Base-by-base conservation (phyloP, 1,140 invertebrate species). In the Ostrea edulis region DNA sequence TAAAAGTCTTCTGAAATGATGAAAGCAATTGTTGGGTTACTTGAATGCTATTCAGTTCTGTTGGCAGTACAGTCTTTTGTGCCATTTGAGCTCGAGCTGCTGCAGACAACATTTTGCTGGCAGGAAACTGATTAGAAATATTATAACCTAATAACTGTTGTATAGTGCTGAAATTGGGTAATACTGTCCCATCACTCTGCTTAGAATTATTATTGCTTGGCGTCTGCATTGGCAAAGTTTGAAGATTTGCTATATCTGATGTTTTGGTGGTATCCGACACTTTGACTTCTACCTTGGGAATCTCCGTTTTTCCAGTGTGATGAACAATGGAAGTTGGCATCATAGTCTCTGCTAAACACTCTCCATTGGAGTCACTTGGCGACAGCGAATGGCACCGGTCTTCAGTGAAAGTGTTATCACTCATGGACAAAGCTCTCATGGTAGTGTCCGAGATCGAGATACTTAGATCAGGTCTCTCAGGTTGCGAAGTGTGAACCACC, bases 31-130 rank as follows among this genome's bases (percentile, higher is more conserved):
- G 82, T 20, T 52, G 82, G 52, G 82, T 83, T 9, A 83, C 52
- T 54, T 83, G 82, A 83, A 83, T 22, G 17, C 20, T 85, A 20
- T n/a, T 54, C 12, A 85, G 20, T 20, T 35, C 53, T 29, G 86
- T 9, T 71, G 65, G 14, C 83, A 84, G 58, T 84, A 87, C 53
- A 82, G 77, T 29, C 68, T 92, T 91, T 83, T 92, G 91, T 77
- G 88, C 87, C 51, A 93, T 84, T 86, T 93, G 93, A 20, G 92
- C 91, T 71, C 91, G 90, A 14, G 93, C 93, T 29, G 93, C 93
- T 7, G 93, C 92, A 7, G 93, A 92, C 53, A 94, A 85, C 25
- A 94, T 85, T 86, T 88, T 92, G 85, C 93, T 94, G 25, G 93
- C 93, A 35, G 93, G 93, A 85, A 93, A 93, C 54, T 89, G 85